Conservation (phyloP, 2,888 invertebrate genomes). For the Andricus quercusramuli region DNA sequence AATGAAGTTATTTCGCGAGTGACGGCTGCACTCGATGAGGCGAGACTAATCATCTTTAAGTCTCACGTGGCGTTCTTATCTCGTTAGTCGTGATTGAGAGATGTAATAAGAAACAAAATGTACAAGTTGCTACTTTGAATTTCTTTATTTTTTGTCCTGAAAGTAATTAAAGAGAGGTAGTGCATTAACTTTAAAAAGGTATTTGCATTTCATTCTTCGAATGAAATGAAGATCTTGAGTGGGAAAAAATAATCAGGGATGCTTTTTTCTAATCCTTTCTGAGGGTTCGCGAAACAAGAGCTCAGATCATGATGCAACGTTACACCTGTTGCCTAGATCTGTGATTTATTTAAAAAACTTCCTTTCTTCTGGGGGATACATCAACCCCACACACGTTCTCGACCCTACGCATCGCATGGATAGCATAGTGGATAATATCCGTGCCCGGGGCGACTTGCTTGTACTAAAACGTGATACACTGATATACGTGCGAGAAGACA, state of each 20-base stretch:
- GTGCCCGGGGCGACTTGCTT: slow-evolving; percentile 53
- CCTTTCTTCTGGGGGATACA: slow-evolving; percentile 53
- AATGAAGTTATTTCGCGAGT: slow-evolving; percentile 10
- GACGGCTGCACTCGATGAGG: background rate
- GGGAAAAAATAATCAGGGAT: background rate
- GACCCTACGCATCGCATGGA: slow-evolving; percentile 42
- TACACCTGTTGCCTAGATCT: slow-evolving; percentile 70
- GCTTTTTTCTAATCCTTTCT: slow-evolving; percentile 11
- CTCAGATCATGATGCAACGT: slow-evolving; percentile 62
- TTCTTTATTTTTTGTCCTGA: background rate
- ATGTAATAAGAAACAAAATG: background rate
- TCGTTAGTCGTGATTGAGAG: background rate
- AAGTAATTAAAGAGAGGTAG: background rate
- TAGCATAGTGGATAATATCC: slow-evolving; percentile 45
- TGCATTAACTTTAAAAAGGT: background rate
- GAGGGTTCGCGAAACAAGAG: slow-evolving; percentile 53
- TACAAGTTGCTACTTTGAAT: background rate
- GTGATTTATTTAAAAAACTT: slow-evolving; percentile 63
- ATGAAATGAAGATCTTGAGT: background rate
- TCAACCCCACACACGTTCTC: slow-evolving; percentile 48
- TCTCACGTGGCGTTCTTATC: background rate
- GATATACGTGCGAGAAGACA: slow-evolving; percentile 56
- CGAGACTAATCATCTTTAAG: background rate
- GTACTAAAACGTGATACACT: slow-evolving; percentile 33
- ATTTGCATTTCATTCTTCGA: slow-evolving; percentile 3